Percentiles rank a stretch among this genome's conserved stretches.
Evolutionary conservation across 2,888 invertebrate species (phyloP).

Genomic region (Frankliniella fusca): DNA sequence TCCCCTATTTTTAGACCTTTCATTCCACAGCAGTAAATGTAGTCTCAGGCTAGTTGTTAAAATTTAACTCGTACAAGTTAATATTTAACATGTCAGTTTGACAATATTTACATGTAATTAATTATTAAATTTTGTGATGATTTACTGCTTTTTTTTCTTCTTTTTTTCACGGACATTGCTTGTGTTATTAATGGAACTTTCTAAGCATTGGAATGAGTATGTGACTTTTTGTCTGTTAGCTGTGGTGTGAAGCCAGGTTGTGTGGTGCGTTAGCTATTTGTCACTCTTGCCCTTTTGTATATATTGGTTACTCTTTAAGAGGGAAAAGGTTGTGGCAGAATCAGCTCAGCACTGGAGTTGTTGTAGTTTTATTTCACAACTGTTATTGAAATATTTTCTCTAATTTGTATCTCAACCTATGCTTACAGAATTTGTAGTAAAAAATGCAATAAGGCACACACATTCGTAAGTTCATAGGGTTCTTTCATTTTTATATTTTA

Average conservation of each 20-base stretch:
- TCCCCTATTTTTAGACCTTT: not conserved
- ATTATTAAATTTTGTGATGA: too few relatives aligned
- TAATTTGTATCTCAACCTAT: too few relatives aligned
- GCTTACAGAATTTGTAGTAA: too few relatives aligned
- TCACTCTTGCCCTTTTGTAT: not conserved
- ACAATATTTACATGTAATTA: too few relatives aligned
- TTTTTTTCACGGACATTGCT: not conserved
- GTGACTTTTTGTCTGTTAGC: constrained; percentile 51
- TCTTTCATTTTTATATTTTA: too few relatives aligned
- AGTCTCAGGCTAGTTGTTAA: not conserved
- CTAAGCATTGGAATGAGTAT: not conserved
- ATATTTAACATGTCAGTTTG: too few relatives aligned
- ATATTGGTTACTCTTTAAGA: not conserved
- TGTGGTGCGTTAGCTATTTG: not conserved
- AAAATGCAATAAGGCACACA: too few relatives aligned
- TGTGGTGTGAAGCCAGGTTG: constrained; percentile 43
- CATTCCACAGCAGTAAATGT: not conserved
- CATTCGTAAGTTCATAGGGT: too few relatives aligned
- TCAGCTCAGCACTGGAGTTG: too few relatives aligned
- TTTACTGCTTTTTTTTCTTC: not conserved
- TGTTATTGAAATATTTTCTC: too few relatives aligned
- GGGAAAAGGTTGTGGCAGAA: too few relatives aligned
- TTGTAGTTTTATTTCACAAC: too few relatives aligned
- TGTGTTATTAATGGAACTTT: not conserved
- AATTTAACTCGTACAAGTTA: not conserved